Percentiles rank a stretch among this genome's conserved stretches.
Conservation (phyloP, 2,888 invertebrate species). For the Ischnus inquisitorius region DNA sequence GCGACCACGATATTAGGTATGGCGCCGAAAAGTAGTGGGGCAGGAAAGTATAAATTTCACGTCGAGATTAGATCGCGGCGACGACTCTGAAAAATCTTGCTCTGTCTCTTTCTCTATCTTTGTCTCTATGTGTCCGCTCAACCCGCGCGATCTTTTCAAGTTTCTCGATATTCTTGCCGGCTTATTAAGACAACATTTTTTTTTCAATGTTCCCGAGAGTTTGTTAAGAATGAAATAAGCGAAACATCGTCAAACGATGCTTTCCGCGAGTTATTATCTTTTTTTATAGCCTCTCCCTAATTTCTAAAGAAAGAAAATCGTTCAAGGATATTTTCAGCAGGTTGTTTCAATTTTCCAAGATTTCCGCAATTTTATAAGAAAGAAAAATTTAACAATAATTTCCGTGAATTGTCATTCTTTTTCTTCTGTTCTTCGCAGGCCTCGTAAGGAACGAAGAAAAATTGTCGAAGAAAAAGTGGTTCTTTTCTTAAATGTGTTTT, state of each 20-base stretch:
- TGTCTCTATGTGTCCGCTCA: slow-evolving; percentile 14
- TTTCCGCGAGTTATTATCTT: not conserved
- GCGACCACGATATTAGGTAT: slow-evolving; percentile 77
- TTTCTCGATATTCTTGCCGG: too few relatives aligned
- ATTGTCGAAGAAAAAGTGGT: not conserved
- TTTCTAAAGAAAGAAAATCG: slow-evolving; percentile 28
- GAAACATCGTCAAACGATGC: slow-evolving; percentile 60
- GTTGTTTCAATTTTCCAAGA: not conserved
- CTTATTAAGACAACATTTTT: too few relatives aligned
- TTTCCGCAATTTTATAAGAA: not conserved
- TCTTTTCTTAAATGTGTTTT: not conserved
- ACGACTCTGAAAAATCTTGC: slow-evolving; percentile 35
- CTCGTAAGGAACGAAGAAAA: not conserved
- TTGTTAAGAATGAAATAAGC: too few relatives aligned
- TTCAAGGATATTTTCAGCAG: not conserved
- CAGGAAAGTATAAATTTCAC: slow-evolving; percentile 82
- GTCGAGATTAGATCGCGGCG: slow-evolving; percentile 81
- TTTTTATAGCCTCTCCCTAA: slow-evolving; percentile 37
- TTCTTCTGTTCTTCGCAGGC: not conserved
- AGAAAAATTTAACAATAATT: not conserved
- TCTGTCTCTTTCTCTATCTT: not conserved
- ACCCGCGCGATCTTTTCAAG: slow-evolving; percentile 69
- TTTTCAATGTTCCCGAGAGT: too few relatives aligned
- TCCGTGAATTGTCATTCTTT: not conserved
- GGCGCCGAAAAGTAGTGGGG: slow-evolving; percentile 81